phyloP scores from a whole-genome alignment of 2,888 invertebrate species.

The Sycophila texana region DNA sequence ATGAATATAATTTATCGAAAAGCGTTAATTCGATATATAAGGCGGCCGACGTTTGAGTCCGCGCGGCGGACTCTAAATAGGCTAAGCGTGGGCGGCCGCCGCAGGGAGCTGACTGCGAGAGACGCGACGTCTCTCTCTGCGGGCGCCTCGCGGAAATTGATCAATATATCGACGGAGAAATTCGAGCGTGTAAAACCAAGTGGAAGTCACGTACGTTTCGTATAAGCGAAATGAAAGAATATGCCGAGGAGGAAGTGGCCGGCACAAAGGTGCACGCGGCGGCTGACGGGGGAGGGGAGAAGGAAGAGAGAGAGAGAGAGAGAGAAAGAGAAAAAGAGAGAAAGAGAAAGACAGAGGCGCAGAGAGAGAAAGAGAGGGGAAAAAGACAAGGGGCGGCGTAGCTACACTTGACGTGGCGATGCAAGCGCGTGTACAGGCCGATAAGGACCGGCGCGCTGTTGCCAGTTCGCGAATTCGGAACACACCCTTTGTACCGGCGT shows the following conservation, averaged over 20 bases:
- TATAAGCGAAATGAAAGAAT: neutral
- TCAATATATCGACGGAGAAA: constrained; percentile 27
- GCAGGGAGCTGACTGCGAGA: too few relatives aligned
- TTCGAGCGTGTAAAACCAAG: constrained; percentile 18
- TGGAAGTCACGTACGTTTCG: neutral
- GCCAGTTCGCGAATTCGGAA: constrained; percentile 63
- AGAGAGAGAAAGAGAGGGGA: neutral
- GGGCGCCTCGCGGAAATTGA: neutral
- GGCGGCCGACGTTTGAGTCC: neutral
- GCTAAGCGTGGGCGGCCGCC: too few relatives aligned
- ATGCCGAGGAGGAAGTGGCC: neutral
- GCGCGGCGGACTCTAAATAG: too few relatives aligned
- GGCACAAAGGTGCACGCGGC: neutral
- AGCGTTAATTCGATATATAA: constrained; percentile 8
- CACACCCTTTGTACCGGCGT: constrained; percentile 58
- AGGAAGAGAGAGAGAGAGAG: neutral
- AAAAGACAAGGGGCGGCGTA: neutral
- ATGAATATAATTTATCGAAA: constrained; percentile 9
- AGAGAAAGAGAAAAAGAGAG: neutral
- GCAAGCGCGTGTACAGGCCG: constrained; percentile 30
- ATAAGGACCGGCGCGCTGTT: constrained; percentile 61
- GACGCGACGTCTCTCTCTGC: neutral
- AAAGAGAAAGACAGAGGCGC: neutral
- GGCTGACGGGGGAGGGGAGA: neutral
- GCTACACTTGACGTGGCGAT: constrained; percentile 25